Percentiles rank a stretch among this genome's conserved stretches.
phyloP scores from a whole-genome alignment of 1,140 invertebrate species.

The Eubasilissa regina region DNA sequence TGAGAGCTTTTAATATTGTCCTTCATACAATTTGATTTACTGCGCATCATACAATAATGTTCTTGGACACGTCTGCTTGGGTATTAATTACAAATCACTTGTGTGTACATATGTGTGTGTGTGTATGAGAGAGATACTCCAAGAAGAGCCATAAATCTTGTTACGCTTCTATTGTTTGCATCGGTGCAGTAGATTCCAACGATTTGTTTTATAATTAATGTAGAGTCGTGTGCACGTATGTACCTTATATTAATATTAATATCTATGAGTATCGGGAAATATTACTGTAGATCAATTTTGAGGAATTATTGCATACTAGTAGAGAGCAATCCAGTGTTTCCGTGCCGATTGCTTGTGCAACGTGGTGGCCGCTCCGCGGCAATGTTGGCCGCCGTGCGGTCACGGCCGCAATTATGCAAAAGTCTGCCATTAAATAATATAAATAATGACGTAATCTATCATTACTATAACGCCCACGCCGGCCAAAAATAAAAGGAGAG shows the following conservation, averaged over 20 bases:
- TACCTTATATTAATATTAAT: background rate
- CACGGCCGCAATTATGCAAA: too few relatives aligned
- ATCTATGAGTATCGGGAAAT: too few relatives aligned
- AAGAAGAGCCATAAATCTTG: conserved; percentile 19
- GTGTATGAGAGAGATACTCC: background rate
- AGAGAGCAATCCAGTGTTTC: too few relatives aligned
- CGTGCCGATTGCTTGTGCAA: too few relatives aligned
- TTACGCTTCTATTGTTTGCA: conserved; percentile 20
- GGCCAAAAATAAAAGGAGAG: too few relatives aligned
- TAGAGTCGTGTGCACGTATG: background rate
- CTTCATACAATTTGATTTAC: conserved; percentile 22
- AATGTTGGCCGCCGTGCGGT: too few relatives aligned
- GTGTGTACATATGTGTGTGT: background rate
- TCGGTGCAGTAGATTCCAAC: background rate
- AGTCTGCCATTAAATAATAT: too few relatives aligned
- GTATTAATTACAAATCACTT: conserved; percentile 19
- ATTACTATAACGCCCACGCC: too few relatives aligned
- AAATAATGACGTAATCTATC: too few relatives aligned
- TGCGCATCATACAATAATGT: background rate
- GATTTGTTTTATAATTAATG: conserved; percentile 18
- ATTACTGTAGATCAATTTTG: too few relatives aligned
- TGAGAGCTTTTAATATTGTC: conserved; percentile 24
- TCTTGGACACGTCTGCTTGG: conserved; percentile 2
- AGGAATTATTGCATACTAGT: too few relatives aligned
- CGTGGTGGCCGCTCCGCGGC: too few relatives aligned